Conservation (phyloP, 2,113 vertebrate species). For the Anser brachyrhynchus region DNA sequence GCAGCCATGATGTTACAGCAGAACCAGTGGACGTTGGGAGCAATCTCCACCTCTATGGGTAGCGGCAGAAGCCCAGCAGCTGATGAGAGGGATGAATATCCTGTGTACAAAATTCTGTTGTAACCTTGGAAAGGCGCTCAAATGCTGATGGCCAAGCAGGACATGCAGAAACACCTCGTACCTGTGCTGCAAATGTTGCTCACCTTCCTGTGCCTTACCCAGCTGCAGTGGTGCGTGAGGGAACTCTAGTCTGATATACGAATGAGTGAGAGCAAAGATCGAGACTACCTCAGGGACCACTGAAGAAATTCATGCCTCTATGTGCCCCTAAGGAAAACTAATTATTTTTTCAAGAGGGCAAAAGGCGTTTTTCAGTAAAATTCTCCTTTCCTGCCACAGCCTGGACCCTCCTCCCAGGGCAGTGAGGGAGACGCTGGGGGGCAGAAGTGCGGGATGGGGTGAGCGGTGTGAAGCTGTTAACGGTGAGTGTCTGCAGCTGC, state of each 20-base stretch:
- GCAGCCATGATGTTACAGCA: neutral
- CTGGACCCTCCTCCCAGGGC: neutral
- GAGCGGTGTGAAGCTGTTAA: neutral
- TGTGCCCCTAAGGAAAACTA: neutral
- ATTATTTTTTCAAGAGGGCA: neutral
- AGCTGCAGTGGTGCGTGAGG: neutral
- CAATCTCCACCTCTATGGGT: neutral
- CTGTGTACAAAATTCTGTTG: neutral
- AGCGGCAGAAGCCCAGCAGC: neutral
- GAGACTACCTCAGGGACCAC: neutral
- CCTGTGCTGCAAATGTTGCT: neutral
- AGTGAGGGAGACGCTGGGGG: neutral
- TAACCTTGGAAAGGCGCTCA: neutral
- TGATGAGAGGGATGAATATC: neutral
- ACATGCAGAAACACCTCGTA: neutral
- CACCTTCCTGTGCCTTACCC: fast-evolving
- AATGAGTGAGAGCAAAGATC: neutral
- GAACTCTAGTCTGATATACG: neutral
- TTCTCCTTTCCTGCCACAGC: neutral
- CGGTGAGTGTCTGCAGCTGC: neutral
- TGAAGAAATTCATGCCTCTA: neutral
- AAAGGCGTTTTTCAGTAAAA: neutral
- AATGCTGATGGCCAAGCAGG: neutral
- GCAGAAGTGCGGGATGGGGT: neutral
- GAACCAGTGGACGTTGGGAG: neutral